Evolutionary conservation across 2,113 vertebrate species (phyloP).

Genomic region (Alces alces): DNA sequence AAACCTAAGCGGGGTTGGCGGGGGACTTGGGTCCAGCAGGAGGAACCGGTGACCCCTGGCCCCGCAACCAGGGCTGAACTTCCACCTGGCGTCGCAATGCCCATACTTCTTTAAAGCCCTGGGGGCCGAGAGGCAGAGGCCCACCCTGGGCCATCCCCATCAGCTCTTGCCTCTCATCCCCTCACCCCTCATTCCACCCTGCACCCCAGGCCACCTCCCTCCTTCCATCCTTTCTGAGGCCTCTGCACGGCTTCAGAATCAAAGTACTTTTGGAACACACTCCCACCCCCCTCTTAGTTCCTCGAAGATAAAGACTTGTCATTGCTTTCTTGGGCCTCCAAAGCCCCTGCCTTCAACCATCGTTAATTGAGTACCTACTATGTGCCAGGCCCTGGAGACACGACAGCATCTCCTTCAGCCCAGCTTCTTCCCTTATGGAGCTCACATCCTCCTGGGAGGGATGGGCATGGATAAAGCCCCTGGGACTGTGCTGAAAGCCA

Average conservation of each 20-base stretch:
- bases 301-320: not conserved
- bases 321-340: not conserved
- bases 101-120: not conserved
- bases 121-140: not conserved
- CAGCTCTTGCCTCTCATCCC: not conserved
- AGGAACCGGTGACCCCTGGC: not conserved
- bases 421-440: rapidly evolving
- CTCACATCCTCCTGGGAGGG: not conserved
- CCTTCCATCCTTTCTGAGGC: not conserved
- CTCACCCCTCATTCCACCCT: too few species aligned
- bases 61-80: not conserved
- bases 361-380: not conserved
- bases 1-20: rapidly evolving
- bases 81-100: rapidly evolving
- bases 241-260: not conserved
- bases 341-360: rapidly evolving
- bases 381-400: not conserved
- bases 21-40: not conserved
- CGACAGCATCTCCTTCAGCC: not conserved
- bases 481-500: rapidly evolving
- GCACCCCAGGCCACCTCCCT: not conserved
- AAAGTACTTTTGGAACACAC: not conserved
- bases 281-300: rapidly evolving
- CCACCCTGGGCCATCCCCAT: not conserved
- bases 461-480: rapidly evolving